Base-by-base conservation (phyloP, 2,888 invertebrate genomes). In the Mesoligia furuncula region DNA sequence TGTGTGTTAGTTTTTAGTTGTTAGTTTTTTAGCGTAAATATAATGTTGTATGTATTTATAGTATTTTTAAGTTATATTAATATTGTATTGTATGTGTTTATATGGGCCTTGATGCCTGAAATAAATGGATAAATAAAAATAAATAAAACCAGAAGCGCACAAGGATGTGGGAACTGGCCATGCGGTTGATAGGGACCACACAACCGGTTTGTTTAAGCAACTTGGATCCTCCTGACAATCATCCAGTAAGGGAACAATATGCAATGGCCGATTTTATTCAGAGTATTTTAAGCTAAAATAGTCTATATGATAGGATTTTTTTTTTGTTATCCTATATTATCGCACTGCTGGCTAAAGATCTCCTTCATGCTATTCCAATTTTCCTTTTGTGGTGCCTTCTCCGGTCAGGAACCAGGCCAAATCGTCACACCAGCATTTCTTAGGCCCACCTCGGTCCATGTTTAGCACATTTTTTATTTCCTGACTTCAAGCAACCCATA, bases 91-190 rank as follows among this genome's bases (percentile, higher is more conserved):
- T n/a, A n/a, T n/a, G n/a, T n/a, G n/a, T n/a, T n/a, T n/a, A n/a
- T n/a, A n/a, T n/a, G n/a, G n/a, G n/a, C n/a, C n/a, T n/a, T n/a
- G n/a, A n/a, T n/a, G n/a, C n/a, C n/a, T n/a, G n/a, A n/a, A n/a
- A n/a, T n/a, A n/a, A n/a, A n/a, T n/a, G n/a, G n/a, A n/a, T n/a
- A n/a, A n/a, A n/a, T n/a, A n/a, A n/a, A n/a, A n/a, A n/a, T n/a
- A n/a, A n/a, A n/a, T n/a, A n/a, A n/a, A 80, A 71, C 51, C 73
- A 73, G 80, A 77, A 80, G 80, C 80, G 42, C 17, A 17, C 36
- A 45, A 13, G 17, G 20, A 62, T 69, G 27, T 72, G 27, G 27
- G 27, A 72, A 72, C 24, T 39, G 45, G 27, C 27, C 54, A 64
- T 73, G 65, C 9, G 8, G 39, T 64, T 39, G 27, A 45, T 54